Base-by-base conservation (phyloP, 2,888 invertebrate genomes). In the Calameuta idolon region DNA sequence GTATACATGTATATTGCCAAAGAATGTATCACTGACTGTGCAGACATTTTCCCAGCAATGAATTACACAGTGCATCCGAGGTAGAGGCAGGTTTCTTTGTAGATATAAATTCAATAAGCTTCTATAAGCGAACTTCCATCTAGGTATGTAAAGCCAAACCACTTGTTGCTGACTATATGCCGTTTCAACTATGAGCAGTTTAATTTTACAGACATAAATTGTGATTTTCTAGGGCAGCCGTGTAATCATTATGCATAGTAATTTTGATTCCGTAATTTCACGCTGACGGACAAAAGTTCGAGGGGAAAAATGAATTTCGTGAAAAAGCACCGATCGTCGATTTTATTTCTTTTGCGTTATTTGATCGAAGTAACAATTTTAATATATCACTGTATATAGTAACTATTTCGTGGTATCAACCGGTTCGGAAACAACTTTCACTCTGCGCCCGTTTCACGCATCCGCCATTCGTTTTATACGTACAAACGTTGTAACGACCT, bases 161-260 rank as follows among this genome's bases (percentile, higher is more conserved):
- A 83, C 83, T 83, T 83, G 83, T 83, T 83, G 83, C 83, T 83
- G 76, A 74, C 79, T 80, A 80, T 55, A 23, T 23, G 55, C 55
- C 55, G 9, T 55, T 55, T 55, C 55, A 23, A 55, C 23, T 55
- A 55, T 23, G 9, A 55, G 9, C 9, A 23, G 55, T 9, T 55
- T 55, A 55, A 23, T 55, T 55, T 55, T 23, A 23, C 55, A 55
- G 55, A 23, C 23, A 23, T 55, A 55, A 35, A 35, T 23, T 2
- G 0, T 23, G 23, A 23, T 55, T 23, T 23, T 55, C 23, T 2
- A 23, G 55, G 55, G 55, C 9, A 5, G 15, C 15, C 1, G 15
- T 40, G 15, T 40, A 40, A 40, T 15, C 40, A 15, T 15, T 15
- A 15, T 5, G 2, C n/a, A n/a, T 23, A 40, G 23, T n/a, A 71